Conservation (phyloP, 2,888 invertebrate species). For the Sphaerophoria taeniata region DNA sequence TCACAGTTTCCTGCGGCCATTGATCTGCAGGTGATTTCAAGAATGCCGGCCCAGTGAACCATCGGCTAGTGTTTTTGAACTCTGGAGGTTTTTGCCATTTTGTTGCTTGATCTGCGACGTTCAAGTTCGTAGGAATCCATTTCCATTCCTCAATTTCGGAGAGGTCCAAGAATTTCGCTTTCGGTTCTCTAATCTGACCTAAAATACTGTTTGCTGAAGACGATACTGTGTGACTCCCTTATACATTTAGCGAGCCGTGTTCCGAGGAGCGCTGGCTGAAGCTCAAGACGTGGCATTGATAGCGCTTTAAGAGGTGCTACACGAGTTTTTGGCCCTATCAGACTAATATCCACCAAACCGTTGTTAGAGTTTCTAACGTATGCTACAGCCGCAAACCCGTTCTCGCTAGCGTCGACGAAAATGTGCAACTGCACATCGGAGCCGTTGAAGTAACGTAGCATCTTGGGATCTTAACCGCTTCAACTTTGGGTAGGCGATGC, state of each 20-base stretch:
- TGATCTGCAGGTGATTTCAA: not conserved
- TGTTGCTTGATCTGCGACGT: slow-evolving; percentile 17
- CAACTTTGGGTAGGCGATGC: slow-evolving; percentile 62
- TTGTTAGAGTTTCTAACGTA: slow-evolving; percentile 64
- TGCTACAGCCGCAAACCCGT: slow-evolving; percentile 48
- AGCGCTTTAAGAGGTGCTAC: slow-evolving; percentile 75
- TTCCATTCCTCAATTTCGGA: not conserved
- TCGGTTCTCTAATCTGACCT: too few relatives aligned
- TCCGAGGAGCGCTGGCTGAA: slow-evolving; percentile 67
- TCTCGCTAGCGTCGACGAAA: not conserved
- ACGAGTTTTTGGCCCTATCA: slow-evolving; percentile 74
- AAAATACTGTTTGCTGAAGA: slow-evolving; percentile 21
- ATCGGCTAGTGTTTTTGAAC: not conserved
- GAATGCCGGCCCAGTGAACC: slow-evolving; percentile 16
- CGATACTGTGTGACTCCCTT: slow-evolving; percentile 24
- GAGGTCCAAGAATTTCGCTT: not conserved
- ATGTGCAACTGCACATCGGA: not conserved
- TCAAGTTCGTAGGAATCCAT: slow-evolving; percentile 11
- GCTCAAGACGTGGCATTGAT: slow-evolving; percentile 68
- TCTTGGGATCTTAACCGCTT: slow-evolving; percentile 70
- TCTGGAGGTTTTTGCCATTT: slow-evolving; percentile 16
- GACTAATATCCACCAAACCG: slow-evolving; percentile 23
- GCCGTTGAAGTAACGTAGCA: slow-evolving; percentile 55
- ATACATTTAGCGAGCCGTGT: slow-evolving; percentile 36
- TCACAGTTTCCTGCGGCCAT: not conserved